Percentiles rank a stretch among this genome's conserved stretches.
These are phyloP conservation scores for Osmerus eperlanus DNA, from an alignment of 2,113 vertebrate species.

Conservation along the genomic window DNA sequence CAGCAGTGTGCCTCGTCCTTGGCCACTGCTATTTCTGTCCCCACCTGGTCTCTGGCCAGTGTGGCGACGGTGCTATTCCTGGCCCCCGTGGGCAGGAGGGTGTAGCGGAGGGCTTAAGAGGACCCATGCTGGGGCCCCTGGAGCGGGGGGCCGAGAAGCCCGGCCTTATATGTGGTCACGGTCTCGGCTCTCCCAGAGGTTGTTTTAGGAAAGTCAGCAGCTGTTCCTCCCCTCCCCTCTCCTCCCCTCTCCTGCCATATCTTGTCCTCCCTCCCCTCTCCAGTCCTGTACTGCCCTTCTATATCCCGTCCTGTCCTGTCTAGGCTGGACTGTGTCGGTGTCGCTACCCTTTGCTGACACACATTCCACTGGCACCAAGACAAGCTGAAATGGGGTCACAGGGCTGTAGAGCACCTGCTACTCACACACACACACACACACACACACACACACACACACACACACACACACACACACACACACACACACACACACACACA, in stretches of 20 bases:
- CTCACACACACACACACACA: conserved; percentile 8
- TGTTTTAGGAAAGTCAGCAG: conserved; percentile 28
- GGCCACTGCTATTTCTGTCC: conserved; percentile 43
- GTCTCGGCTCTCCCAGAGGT: too few species aligned
- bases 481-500: conserved; percentile 17
- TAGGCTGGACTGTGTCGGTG: conserved; percentile 9
- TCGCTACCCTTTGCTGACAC: conserved; percentile 44
- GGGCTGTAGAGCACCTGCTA: conserved; percentile 45
- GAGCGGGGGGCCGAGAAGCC: not conserved
- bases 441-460: conserved; percentile 10
- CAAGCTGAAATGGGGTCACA: conserved; percentile 56
- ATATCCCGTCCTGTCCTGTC: not conserved
- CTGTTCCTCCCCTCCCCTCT: conserved; percentile 5
- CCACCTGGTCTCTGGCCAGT: conserved; percentile 27
- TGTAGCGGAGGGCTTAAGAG: conserved; percentile 40
- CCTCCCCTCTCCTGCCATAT: not conserved
- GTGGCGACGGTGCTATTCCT: conserved; percentile 28
- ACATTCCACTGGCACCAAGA: conserved; percentile 42
- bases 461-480: not conserved
- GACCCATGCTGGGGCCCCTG: conserved; percentile 17
- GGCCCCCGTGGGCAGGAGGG: conserved; percentile 31
- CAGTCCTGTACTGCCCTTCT: not conserved
- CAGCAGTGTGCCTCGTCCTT: conserved; percentile 43
- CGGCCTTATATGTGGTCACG: too few species aligned
- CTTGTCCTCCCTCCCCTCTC: not conserved